These are phyloP conservation scores for Mechanitis messenoides DNA, from an alignment of 2,888 invertebrate species.

Conservation along the genomic window DNA sequence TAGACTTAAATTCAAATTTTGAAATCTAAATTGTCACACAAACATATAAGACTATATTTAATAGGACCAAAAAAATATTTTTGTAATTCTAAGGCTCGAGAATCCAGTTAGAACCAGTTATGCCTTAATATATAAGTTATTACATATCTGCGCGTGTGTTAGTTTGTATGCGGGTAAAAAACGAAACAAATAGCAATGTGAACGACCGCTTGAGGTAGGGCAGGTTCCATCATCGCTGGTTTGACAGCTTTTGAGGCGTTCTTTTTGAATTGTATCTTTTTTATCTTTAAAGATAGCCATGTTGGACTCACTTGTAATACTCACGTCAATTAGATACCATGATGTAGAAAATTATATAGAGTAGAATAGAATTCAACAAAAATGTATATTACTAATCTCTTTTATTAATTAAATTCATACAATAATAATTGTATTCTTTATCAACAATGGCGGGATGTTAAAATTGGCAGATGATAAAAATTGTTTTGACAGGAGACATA, in stretches of 20 bases:
- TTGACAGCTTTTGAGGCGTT: conserved; percentile 74
- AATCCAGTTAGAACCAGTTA: conserved; percentile 62
- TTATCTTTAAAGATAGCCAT: conserved; percentile 27
- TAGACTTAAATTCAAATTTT: too few species aligned
- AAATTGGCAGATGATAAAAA: neutral
- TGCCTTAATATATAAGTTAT: conserved; percentile 53
- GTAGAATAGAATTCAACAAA: too few species aligned
- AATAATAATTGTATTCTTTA: neutral
- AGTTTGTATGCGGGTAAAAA: conserved; percentile 68
- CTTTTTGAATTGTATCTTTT: conserved; percentile 66
- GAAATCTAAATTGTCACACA: too few species aligned
- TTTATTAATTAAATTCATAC: too few species aligned
- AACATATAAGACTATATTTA: neutral
- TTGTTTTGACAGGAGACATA: neutral
- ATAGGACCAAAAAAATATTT: conserved; percentile 19
- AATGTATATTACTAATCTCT: too few species aligned
- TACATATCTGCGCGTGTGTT: conserved; percentile 50
- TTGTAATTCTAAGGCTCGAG: conserved; percentile 30
- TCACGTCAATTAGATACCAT: neutral
- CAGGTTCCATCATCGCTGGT: conserved; percentile 56
- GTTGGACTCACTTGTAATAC: neutral
- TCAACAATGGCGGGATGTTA: neutral
- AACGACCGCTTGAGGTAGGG: conserved; percentile 69
- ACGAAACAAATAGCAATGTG: conserved; percentile 65
- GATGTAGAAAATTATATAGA: neutral